phyloP scores from a whole-genome alignment of 2,888 invertebrate genomes.

The Galeruca laticollis region DNA sequence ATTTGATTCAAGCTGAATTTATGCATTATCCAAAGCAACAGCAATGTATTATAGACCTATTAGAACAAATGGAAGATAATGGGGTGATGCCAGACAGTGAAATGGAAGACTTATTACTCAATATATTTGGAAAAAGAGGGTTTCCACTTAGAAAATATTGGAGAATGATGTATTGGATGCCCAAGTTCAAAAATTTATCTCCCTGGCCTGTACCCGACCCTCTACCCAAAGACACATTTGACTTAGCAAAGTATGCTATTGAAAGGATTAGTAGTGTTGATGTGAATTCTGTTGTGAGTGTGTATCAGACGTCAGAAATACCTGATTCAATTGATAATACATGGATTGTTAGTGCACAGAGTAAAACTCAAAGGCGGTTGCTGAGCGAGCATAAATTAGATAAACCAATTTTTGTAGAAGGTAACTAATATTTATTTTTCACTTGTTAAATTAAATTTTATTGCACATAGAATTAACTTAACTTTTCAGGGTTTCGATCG shows the following conservation, averaged over 20 bases:
- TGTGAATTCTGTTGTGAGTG: slow-evolving; percentile 57
- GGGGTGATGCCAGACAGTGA: slow-evolving; percentile 91
- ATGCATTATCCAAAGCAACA: slow-evolving; percentile 97
- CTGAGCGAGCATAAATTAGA: slow-evolving; percentile 73
- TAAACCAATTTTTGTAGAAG: slow-evolving; percentile 84
- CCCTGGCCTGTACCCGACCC: slow-evolving; percentile 87
- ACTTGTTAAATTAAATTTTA: neutral
- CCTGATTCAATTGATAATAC: slow-evolving; percentile 86
- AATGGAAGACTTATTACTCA: slow-evolving; percentile 83
- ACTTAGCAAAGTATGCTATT: slow-evolving; percentile 86
- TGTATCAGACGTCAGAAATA: slow-evolving; percentile 74
- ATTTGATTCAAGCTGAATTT: slow-evolving; percentile 88
- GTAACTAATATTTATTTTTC: slow-evolving; percentile 24
- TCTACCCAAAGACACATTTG: slow-evolving; percentile 81
- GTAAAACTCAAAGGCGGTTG: slow-evolving; percentile 79
- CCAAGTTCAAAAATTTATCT: slow-evolving; percentile 91
- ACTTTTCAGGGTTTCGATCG: too few relatives aligned
- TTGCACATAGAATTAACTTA: too few relatives aligned
- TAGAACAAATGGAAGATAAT: slow-evolving; percentile 95
- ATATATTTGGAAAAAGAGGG: slow-evolving; percentile 85
- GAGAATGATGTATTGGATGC: slow-evolving; percentile 92
- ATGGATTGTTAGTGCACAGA: slow-evolving; percentile 92
- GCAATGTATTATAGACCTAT: slow-evolving; percentile 88
- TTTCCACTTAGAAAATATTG: slow-evolving; percentile 80
- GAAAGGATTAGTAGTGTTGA: slow-evolving; percentile 88